phyloP scores from a whole-genome alignment of 1,140 invertebrate species.

The Ooceraea biroi region DNA sequence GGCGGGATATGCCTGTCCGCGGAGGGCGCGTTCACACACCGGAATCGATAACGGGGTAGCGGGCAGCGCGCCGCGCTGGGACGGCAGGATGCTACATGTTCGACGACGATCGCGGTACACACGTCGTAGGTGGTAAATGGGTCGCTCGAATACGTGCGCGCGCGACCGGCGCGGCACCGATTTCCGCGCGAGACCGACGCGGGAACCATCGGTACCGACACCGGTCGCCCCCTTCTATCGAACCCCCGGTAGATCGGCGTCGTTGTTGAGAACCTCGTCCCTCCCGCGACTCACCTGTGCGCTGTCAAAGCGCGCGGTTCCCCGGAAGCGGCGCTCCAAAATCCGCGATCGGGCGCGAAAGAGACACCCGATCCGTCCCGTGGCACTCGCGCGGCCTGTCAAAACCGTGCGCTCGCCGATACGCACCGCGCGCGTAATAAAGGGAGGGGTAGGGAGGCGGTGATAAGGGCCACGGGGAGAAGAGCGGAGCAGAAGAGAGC shows the following conservation, averaged over 20 bases:
- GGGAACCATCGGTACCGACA: no score
- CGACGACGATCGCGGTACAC: slow-evolving; percentile 62
- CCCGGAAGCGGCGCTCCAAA: slow-evolving; percentile 48
- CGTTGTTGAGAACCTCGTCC: neutral
- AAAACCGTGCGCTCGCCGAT: slow-evolving; percentile 26
- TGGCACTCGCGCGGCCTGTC: slow-evolving; percentile 56
- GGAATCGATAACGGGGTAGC: slow-evolving; percentile 75
- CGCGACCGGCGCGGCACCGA: neutral
- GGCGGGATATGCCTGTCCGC: slow-evolving; percentile 63
- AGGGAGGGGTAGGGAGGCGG: neutral
- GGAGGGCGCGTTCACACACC: slow-evolving; percentile 72
- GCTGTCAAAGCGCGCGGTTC: slow-evolving; percentile 28
- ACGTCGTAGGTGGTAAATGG: slow-evolving; percentile 45
- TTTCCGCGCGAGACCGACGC: neutral
- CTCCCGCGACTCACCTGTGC: slow-evolving; percentile 58
- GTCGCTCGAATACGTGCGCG: slow-evolving; percentile 23
- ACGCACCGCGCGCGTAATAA: neutral
- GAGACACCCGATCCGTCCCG: slow-evolving; percentile 11
- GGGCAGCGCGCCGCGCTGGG: slow-evolving; percentile 59
- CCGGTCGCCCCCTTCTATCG: slow-evolving; percentile 35
- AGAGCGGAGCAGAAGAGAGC: neutral
- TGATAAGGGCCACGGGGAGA: slow-evolving; percentile 24
- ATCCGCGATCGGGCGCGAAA: slow-evolving; percentile 26
- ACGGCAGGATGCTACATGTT: slow-evolving; percentile 36
- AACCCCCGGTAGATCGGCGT: neutral